Evolutionary conservation across 2,797 vertebrate species (phyloP).

Genomic region (Poeciliopsis infans): DNA sequence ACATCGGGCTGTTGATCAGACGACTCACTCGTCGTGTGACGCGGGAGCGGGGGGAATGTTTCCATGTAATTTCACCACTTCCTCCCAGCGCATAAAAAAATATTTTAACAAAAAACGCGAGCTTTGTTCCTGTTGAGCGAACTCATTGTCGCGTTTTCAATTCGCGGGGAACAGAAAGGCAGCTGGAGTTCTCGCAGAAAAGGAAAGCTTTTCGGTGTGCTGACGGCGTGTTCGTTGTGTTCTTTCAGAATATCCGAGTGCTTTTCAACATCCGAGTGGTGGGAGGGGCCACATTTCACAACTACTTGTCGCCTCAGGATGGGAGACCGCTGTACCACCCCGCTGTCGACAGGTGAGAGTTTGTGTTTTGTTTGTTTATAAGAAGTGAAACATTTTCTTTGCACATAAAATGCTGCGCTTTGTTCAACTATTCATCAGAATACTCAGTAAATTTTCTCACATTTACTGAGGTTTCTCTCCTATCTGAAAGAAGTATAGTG

Average conservation of each 20-base stretch:
- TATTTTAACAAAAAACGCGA: too few relatives aligned
- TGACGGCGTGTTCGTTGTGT: not conserved
- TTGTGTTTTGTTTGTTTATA: not conserved
- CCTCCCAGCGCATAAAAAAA: too few relatives aligned
- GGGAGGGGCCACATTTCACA: slow-evolving; percentile 81
- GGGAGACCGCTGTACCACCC: slow-evolving; percentile 89
- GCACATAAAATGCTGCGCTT: not conserved
- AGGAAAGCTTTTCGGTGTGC: not conserved
- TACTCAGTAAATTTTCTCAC: not conserved
- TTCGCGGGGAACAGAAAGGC: too few relatives aligned
- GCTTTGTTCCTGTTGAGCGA: too few relatives aligned
- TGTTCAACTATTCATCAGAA: too few relatives aligned
- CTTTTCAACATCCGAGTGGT: slow-evolving; percentile 90
- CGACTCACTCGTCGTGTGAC: too few relatives aligned
- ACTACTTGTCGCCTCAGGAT: slow-evolving; percentile 92
- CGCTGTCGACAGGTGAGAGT: slow-evolving; percentile 89
- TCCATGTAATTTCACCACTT: too few relatives aligned
- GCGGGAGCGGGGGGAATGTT: too few relatives aligned
- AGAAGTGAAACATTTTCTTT: not conserved
- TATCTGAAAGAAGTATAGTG: not conserved
- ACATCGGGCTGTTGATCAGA: too few relatives aligned
- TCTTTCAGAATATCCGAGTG: slow-evolving; percentile 81
- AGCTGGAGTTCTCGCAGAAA: not conserved
- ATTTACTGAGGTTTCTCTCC: not conserved
- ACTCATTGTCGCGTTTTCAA: too few relatives aligned